These are phyloP conservation scores for Rhingia campestris DNA, from an alignment of 2,888 invertebrate species.

Conservation along the genomic window DNA sequence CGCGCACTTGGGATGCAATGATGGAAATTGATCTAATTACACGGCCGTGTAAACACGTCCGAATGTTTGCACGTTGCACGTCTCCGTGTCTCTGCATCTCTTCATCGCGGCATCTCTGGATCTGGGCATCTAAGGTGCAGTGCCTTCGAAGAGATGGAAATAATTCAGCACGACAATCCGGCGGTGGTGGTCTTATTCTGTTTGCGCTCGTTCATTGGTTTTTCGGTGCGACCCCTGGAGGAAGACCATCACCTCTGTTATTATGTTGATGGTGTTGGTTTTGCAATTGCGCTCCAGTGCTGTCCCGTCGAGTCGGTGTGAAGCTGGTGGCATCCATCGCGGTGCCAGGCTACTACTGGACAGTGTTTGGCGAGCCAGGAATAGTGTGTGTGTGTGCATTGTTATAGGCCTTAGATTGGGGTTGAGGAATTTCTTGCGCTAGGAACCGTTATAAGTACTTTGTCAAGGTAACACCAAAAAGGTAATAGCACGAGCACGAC, in stretches of 20 bases:
- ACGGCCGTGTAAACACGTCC: constrained; percentile 73
- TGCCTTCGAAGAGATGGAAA: constrained; percentile 21
- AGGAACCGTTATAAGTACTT: constrained; percentile 67
- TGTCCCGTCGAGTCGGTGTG: background rate
- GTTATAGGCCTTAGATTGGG: constrained; percentile 49
- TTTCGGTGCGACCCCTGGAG: constrained; percentile 59
- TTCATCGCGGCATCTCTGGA: background rate
- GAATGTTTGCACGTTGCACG: constrained; percentile 73
- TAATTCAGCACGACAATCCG: constrained; percentile 57
- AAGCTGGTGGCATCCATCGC: constrained; percentile 27
- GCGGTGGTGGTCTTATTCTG: constrained; percentile 53
- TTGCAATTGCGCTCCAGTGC: constrained; percentile 41
- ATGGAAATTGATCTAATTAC: constrained; percentile 75
- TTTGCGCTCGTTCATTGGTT: background rate
- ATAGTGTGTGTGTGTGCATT: background rate
- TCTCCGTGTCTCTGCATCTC: constrained; percentile 16
- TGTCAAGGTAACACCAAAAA: constrained; percentile 68
- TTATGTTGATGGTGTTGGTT: constrained; percentile 70
- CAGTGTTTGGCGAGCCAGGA: background rate
- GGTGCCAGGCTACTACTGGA: constrained; percentile 40
- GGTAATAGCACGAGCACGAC: constrained; percentile 63
- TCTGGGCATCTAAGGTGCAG: background rate
- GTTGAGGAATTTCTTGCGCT: constrained; percentile 49
- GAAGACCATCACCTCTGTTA: constrained; percentile 63
- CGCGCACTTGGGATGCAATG: constrained; percentile 55